Base-by-base conservation (phyloP, 2,797 vertebrate species). In the Onychomys torridus region DNA sequence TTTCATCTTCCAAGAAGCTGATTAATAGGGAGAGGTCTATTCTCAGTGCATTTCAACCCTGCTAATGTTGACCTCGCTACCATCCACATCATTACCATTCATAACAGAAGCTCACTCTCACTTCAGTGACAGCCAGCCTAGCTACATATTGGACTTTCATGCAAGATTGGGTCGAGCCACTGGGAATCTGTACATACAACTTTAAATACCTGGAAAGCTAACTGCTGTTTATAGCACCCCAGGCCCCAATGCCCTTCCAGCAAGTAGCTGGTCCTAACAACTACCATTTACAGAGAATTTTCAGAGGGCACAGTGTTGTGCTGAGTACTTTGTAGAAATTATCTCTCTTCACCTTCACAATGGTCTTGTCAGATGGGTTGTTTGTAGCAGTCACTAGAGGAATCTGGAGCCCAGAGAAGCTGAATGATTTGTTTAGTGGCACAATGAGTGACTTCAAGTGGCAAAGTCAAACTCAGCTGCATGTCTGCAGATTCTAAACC, bases 341-440 rank as follows among this genome's bases (percentile, higher is more conserved):
- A 90, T 94, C 94, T 96, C 81, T 43, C 91, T 88, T 93, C 11
- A 46, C 49, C n/a, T 59, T 95, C 88, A 85, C 67, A 69, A 23
- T 43, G 79, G 69, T 89, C 46, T 67, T 91, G 25, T 79, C 87
- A 3, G 32, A 81, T 91, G 77, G 79, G 73, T 83, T 73, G 32
- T 84, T 96, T 92, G 84, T 77, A 43, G 92, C 55, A 55, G 86
- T 85, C 79, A 77, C 63, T 32, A 89, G 83, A 34, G 29, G 43
- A 52, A 40, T 93, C 16, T 83, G 57, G 94, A 92, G 52, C 43
- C 73, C 3, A 37, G 83, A 88, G 83, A 94, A 71, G 65, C 34
- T 17, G 69, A 89, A 34, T 65, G 85, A 71, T 94, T 89, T 90
- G 85, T 25, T 49, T 17, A 21, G 12, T 37, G 9, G 29, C 71